Percentiles rank a stretch among this genome's conserved stretches.
These are phyloP conservation scores for Danionella cerebrum DNA, from an alignment of 2,113 vertebrate genomes.

Conservation along the genomic window DNA sequence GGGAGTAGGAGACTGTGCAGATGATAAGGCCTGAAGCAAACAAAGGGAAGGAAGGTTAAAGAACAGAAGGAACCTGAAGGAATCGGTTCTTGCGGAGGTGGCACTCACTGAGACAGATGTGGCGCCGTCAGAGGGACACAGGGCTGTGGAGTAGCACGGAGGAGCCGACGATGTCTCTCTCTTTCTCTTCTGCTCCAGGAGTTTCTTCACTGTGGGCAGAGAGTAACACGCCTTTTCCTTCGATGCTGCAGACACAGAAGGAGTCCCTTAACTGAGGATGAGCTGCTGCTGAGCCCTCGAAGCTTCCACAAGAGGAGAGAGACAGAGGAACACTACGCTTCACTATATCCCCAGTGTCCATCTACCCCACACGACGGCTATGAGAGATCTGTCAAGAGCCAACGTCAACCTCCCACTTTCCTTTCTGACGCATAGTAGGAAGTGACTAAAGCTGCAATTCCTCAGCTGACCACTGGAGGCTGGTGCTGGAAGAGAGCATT, in stretches of 20 bases:
- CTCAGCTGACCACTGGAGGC: no score
- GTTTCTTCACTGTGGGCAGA: conserved; percentile 81
- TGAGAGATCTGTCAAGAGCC: no score
- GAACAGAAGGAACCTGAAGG: not conserved
- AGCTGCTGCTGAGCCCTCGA: no score
- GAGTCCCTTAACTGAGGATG: no score
- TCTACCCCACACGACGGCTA: no score
- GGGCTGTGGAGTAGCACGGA: conserved; percentile 36
- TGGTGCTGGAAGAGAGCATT: no score
- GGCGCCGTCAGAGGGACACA: conserved; percentile 20
- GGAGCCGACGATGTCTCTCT: conserved; percentile 60
- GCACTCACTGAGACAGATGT: conserved; percentile 34
- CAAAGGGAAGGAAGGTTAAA: not conserved
- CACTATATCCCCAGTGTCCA: no score
- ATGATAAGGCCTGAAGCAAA: conserved; percentile 42
- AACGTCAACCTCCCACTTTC: no score
- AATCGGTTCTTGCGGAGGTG: not conserved
- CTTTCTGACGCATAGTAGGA: no score
- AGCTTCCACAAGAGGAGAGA: no score
- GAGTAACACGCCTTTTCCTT: conserved; percentile 74
- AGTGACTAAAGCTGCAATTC: no score
- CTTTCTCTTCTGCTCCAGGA: conserved; percentile 80
- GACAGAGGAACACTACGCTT: no score
- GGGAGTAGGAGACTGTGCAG: conserved; percentile 47
- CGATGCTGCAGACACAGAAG: conserved; percentile 48